Evolutionary conservation across 2,888 invertebrate species (phyloP), one percentile per base, ranked within the genome.

Genomic region (Tetranychus piercei): DNA sequence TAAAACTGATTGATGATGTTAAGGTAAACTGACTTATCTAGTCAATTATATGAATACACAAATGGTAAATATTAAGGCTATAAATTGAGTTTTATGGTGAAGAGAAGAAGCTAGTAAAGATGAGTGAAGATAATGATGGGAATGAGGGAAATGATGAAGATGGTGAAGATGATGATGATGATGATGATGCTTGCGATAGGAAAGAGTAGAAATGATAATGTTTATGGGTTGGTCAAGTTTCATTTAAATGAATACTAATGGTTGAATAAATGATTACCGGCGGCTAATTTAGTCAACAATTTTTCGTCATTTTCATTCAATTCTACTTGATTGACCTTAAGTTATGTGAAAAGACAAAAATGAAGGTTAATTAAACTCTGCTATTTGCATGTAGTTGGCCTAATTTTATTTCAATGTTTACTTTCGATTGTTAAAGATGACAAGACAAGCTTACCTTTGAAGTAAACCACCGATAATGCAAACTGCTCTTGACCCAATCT

Each of bases 401-500:
- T 4, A 34, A 34, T 34, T 34, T 34, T 3, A 5, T 34, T 34
- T 34, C 34, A 34, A 34, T 34, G 34, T 34, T 34, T 1, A 23
- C 23, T 23, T n/a, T 34, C 34, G 4, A 3, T 34, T 34, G 34
- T 34, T 34, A n/a, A n/a, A n/a, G 34, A 6, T 20, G 34, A 11
- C 20, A 44, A 23, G 5, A 34, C 4, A 34, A 34, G 34, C 75
- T 43, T 23, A 76, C 73, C 74, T 76, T 64, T 76, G 76, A 1
- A 76, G 23, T 8, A 76, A 6, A 34, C 76, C 76, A 64, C 72
- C 76, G 11, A 74, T 23, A 7, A 73, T 45, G 43, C 76, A 76
- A n/a, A 76, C 76, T 44, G 69, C 73, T 22, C 76, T 72, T 8
- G 73, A 55, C 6, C 76, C 76, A 22, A 74, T 70, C n/a, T 69